These are phyloP conservation scores for Fregata magnificens DNA, from an alignment of 2,113 vertebrate genomes.

Conservation along the genomic window DNA sequence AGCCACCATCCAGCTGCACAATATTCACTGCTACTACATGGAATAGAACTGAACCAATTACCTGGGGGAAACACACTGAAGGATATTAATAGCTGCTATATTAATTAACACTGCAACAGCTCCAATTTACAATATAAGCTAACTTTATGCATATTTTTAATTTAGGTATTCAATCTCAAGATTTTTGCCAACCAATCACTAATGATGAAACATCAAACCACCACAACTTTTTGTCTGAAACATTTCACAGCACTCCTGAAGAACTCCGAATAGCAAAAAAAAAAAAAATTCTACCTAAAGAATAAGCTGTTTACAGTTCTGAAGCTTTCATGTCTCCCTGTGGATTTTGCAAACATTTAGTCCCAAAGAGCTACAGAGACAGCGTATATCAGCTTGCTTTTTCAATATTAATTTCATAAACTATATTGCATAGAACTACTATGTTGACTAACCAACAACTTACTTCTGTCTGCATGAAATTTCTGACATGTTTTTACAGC, in stretches of 20 bases:
- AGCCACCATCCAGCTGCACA: not conserved
- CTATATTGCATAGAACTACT: not conserved
- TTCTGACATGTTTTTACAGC: conserved; percentile 96
- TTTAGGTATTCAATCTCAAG: not conserved
- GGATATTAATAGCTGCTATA: not conserved
- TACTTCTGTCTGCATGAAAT: conserved; percentile 94
- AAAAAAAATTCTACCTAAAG: not conserved
- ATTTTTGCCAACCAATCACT: not conserved
- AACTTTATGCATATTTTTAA: not conserved
- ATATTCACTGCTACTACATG: not conserved
- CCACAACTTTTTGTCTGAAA: not conserved
- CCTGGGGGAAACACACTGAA: not conserved
- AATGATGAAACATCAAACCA: not conserved
- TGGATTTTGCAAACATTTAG: not conserved
- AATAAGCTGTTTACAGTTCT: not conserved
- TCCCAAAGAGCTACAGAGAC: not conserved
- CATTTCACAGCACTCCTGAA: not conserved
- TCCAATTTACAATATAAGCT: not conserved
- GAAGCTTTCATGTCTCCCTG: not conserved
- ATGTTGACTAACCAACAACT: conserved; percentile 58
- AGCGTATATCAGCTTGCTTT: not conserved
- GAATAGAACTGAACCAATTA: not conserved
- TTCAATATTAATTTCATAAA: not conserved
- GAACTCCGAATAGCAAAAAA: not conserved
- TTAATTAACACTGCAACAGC: not conserved